Evolutionary conservation across 2,888 invertebrate genomes (phyloP).

Genomic region (Oligia strigilis): DNA sequence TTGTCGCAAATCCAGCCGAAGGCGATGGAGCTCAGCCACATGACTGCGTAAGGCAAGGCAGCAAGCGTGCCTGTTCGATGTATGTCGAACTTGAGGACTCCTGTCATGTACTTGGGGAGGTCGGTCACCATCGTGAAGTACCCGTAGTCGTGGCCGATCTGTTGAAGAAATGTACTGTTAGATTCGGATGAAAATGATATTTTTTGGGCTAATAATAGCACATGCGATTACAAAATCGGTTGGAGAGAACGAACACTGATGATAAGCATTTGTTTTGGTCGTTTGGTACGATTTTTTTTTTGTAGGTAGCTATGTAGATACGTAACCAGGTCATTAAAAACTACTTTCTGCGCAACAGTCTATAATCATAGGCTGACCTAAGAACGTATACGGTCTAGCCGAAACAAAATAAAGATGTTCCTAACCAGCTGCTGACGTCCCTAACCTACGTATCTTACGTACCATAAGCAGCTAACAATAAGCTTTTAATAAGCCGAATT

Average conservation of each 20-base stretch:
- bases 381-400: neutral
- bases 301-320: neutral
- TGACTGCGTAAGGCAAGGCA: constrained; percentile 92
- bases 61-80: constrained; percentile 92
- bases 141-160: constrained; percentile 93
- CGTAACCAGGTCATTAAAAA: neutral
- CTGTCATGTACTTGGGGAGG: constrained; percentile 93
- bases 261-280: neutral
- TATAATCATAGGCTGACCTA: neutral
- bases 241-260: neutral
- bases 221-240: neutral
- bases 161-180: constrained; percentile 38
- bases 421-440: constrained; percentile 25
- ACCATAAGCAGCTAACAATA: constrained; percentile 55
- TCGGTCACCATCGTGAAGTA: constrained; percentile 94
- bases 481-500: constrained; percentile 49
- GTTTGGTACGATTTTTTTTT: neutral
- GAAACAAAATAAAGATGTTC: neutral
- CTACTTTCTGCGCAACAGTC: neutral
- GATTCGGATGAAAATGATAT: neutral
- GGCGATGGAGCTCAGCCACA: constrained; percentile 92
- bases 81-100: constrained; percentile 92
- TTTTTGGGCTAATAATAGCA: neutral
- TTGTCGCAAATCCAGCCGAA: constrained; percentile 93
- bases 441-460: constrained; percentile 13